Conservation (phyloP, 53 echinoderm and acorn worm genomes). For the Mesocentrotus franciscanus region DNA sequence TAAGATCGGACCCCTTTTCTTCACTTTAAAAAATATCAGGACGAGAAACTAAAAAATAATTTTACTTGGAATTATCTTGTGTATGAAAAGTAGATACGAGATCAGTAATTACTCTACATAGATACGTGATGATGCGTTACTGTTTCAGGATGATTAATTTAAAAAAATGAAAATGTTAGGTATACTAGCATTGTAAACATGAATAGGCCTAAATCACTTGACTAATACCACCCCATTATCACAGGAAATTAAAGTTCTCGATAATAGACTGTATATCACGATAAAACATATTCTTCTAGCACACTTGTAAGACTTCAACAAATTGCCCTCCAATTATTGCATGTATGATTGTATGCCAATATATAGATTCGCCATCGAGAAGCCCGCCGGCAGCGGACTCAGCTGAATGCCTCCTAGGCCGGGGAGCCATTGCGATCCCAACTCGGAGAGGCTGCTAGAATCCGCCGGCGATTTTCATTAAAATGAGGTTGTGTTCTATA, state of each 20-base stretch:
- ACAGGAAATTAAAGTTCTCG: slow-evolving; percentile 9
- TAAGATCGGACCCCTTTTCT: too few species aligned
- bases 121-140: not conserved
- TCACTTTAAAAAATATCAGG: too few species aligned
- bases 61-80: too few species aligned
- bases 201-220: not conserved
- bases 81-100: not conserved
- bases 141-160: not conserved
- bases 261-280: not conserved
- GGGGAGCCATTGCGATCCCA: not conserved
- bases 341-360: not conserved
- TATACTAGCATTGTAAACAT: not conserved
- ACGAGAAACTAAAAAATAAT: too few species aligned
- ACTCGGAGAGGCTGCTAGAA: not conserved
- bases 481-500: not conserved
- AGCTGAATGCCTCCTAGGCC: slow-evolving; percentile 22
- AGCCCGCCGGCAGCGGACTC: not conserved
- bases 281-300: not conserved
- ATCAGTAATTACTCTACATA: not conserved
- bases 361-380: not conserved
- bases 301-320: slow-evolving; percentile 38
- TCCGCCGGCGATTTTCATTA: not conserved
- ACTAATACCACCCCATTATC: not conserved
- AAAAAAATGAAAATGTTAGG: not conserved
- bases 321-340: not conserved